phyloP scores from a whole-genome alignment of 1,140 invertebrate species.

The Harlomillsia oculata region DNA sequence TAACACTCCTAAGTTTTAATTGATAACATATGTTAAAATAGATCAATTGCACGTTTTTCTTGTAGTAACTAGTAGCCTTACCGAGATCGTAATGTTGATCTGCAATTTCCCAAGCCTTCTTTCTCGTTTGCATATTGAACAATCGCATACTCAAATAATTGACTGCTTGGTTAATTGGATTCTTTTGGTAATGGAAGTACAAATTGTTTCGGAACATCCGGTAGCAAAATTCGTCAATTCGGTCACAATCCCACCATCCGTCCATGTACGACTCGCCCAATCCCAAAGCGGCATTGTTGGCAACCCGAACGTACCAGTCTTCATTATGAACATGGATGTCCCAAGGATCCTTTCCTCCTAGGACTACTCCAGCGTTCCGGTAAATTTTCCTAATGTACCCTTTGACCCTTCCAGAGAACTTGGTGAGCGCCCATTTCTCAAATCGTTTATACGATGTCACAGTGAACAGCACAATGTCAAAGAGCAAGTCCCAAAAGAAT shows the following conservation, averaged over 20 bases:
- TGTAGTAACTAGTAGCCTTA: not conserved
- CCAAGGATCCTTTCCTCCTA: conserved; percentile 21
- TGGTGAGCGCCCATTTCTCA: conserved; percentile 4
- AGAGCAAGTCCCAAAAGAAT: conserved; percentile 6
- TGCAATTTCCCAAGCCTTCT: conserved; percentile 21
- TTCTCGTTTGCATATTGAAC: conserved; percentile 27
- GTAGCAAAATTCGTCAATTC: conserved; percentile 20
- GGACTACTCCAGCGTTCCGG: conserved; percentile 4
- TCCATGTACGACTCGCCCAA: conserved; percentile 34
- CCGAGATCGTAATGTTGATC: conserved; percentile 29
- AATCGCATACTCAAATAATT: conserved; percentile 19
- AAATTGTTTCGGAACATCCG: conserved; percentile 14
- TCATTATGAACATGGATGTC: conserved; percentile 28
- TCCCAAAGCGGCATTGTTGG: conserved; percentile 22
- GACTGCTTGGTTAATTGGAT: conserved; percentile 11
- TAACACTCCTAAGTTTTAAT: not conserved
- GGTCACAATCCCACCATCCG: conserved; percentile 27
- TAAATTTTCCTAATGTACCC: conserved; percentile 1
- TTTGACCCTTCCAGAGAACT: not conserved
- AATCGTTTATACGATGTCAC: conserved; percentile 6
- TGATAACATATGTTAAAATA: not conserved
- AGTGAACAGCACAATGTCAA: not conserved
- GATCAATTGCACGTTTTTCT: not conserved
- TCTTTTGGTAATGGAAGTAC: conserved; percentile 8
- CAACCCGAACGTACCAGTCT: conserved; percentile 26